Conservation (phyloP, 2,113 vertebrate species). For the Glareola pratincola region DNA sequence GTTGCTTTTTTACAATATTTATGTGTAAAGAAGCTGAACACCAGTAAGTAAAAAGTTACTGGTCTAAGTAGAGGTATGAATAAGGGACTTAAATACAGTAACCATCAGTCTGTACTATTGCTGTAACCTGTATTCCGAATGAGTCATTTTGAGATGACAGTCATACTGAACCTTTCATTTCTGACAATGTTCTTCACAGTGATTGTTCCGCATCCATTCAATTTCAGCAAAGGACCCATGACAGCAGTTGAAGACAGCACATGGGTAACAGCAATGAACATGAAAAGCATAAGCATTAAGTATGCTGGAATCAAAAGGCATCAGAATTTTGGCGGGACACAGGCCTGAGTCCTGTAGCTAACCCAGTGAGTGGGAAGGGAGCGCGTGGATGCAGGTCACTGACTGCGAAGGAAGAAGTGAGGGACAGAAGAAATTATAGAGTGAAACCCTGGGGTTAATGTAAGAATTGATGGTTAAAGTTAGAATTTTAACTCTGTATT, state of each 20-base stretch:
- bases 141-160: background rate
- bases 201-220: background rate
- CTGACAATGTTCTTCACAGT: background rate
- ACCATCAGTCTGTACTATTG: background rate
- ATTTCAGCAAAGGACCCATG: background rate
- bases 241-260: background rate
- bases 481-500: background rate
- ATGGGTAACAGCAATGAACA: accelerated
- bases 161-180: background rate
- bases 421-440: background rate
- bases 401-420: background rate
- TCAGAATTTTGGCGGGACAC: background rate
- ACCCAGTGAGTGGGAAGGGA: background rate
- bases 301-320: background rate
- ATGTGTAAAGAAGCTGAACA: background rate
- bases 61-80: background rate
- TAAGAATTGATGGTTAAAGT: background rate
- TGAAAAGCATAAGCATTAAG: background rate
- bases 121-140: background rate
- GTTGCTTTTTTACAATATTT: background rate
- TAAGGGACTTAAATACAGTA: background rate
- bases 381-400: background rate
- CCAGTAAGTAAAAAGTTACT: background rate
- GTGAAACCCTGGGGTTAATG: background rate
- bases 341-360: background rate